Conservation (phyloP, 2,797 vertebrate species). For the Uromys caudimaculatus region DNA sequence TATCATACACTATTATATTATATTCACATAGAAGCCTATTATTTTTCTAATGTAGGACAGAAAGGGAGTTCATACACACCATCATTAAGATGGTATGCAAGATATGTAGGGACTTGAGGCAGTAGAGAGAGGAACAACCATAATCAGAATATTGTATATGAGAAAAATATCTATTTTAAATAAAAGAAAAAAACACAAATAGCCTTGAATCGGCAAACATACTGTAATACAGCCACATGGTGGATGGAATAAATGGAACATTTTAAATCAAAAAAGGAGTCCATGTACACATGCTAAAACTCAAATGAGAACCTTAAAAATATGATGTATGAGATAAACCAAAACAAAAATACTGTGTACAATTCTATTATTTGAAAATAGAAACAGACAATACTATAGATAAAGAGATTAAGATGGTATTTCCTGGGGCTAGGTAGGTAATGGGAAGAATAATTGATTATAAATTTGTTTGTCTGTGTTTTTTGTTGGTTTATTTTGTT, state of each 20-base stretch:
- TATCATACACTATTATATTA: neutral
- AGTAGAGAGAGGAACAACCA: neutral
- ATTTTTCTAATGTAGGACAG: neutral
- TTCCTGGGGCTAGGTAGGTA: neutral
- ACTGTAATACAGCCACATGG: neutral
- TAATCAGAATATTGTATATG: neutral
- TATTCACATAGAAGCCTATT: neutral
- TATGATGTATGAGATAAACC: neutral
- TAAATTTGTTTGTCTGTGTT: neutral
- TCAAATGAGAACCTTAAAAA: neutral
- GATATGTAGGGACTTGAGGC: neutral
- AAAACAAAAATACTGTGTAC: too few species aligned
- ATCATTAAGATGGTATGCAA: neutral
- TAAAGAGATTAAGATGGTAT: neutral
- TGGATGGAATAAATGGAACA: neutral
- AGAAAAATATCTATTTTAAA: neutral
- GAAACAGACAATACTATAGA: neutral
- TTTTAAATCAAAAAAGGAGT: neutral
- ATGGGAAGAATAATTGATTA: too few species aligned
- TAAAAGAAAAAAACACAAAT: too few species aligned
- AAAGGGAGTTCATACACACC: neutral
- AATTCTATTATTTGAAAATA: neutral
- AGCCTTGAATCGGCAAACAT: neutral
- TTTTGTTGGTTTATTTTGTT: neutral
- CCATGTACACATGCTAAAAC: neutral